Percentiles rank a stretch among this genome's conserved stretches.
phyloP scores from a whole-genome alignment of 2,797 vertebrate species.

The Orestias chungarensis region DNA sequence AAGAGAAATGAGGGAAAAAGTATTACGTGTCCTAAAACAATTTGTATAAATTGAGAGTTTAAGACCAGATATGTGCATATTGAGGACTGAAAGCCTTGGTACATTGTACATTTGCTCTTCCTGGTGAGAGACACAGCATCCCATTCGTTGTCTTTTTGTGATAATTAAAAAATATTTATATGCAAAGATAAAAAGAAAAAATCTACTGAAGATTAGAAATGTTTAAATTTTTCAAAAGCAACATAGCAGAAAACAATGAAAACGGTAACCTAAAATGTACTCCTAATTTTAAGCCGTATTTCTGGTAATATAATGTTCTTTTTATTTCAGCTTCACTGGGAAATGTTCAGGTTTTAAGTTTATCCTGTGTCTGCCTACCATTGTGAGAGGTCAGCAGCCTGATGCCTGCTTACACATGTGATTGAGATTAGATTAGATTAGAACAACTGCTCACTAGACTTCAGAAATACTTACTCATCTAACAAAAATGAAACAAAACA shows the following conservation, averaged over 20 bases:
- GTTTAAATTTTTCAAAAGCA: not conserved
- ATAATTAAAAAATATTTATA: too few relatives aligned
- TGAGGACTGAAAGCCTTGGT: too few relatives aligned
- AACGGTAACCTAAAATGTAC: not conserved
- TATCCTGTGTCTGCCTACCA: not conserved
- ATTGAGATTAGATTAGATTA: slow-evolving; percentile 41
- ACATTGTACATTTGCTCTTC: too few relatives aligned
- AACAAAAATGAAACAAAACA: not conserved
- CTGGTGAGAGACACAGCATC: too few relatives aligned
- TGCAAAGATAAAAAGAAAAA: too few relatives aligned
- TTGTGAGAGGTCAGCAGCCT: not conserved
- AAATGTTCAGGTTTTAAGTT: not conserved
- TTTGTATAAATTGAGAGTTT: too few relatives aligned
- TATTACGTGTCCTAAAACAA: too few relatives aligned
- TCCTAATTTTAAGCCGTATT: not conserved
- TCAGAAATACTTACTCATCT: not conserved
- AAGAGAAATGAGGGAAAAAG: too few relatives aligned
- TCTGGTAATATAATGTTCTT: not conserved
- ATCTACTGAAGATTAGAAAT: not conserved
- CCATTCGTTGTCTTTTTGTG: too few relatives aligned
- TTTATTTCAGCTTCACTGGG: not conserved
- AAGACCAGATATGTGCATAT: too few relatives aligned
- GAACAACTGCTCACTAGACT: not conserved
- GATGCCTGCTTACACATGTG: slow-evolving; percentile 42
- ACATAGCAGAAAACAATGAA: not conserved